phyloP scores from a whole-genome alignment of 2,888 invertebrate species.

The Rutpela maculata region DNA sequence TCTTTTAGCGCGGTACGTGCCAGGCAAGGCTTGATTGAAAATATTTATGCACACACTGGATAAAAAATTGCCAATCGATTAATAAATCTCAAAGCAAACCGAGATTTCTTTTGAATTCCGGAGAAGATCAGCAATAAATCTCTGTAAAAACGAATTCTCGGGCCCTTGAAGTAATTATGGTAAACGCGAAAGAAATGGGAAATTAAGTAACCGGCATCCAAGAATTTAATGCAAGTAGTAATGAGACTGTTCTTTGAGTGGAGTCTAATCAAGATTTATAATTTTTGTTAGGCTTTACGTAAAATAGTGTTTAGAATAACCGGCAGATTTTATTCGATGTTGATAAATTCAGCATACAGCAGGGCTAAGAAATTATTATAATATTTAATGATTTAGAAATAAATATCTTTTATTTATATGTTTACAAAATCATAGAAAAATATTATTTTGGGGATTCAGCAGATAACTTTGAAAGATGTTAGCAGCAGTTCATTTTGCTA shows the following conservation, averaged over 20 bases:
- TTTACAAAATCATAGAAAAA: too few relatives aligned
- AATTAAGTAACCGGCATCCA: slow-evolving; percentile 24
- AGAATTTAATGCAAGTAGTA: slow-evolving; percentile 22
- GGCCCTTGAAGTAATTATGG: slow-evolving; percentile 14
- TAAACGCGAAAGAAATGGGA: slow-evolving; percentile 15
- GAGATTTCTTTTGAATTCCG: slow-evolving; percentile 30
- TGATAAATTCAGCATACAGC: too few relatives aligned
- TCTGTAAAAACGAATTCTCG: slow-evolving; percentile 12
- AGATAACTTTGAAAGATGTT: too few relatives aligned
- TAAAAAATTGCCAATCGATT: slow-evolving; percentile 34
- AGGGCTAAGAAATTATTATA: too few relatives aligned
- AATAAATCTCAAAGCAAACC: slow-evolving; percentile 29
- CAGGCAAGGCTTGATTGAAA: background rate
- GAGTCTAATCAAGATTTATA: slow-evolving; percentile 13
- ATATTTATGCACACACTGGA: slow-evolving; percentile 9
- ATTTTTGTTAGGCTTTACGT: background rate
- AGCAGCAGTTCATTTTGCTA: too few relatives aligned
- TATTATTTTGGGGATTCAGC: too few relatives aligned
- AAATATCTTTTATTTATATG: too few relatives aligned
- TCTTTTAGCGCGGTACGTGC: slow-evolving; percentile 22
- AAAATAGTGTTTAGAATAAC: background rate
- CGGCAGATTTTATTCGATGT: too few relatives aligned
- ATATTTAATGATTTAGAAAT: too few relatives aligned
- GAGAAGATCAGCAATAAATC: slow-evolving; percentile 17
- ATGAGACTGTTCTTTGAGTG: slow-evolving; percentile 4